These are phyloP conservation scores for Lydus trimaculatus DNA, from an alignment of 2,888 invertebrate genomes.

Conservation along the genomic window DNA sequence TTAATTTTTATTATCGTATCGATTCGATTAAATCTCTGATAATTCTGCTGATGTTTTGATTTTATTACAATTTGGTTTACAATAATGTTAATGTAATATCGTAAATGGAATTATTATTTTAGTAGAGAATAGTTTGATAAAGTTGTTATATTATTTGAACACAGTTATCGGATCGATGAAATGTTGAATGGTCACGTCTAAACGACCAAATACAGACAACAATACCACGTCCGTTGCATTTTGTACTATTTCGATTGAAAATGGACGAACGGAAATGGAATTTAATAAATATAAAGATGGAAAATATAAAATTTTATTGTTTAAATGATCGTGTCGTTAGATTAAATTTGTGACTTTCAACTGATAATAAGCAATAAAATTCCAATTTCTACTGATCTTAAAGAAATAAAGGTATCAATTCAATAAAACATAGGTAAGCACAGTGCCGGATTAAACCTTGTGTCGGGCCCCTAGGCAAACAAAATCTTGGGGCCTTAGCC, in stretches of 20 bases:
- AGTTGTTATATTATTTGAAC: constrained; percentile 30
- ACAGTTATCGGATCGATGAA: constrained; percentile 7
- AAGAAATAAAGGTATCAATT: too few species aligned
- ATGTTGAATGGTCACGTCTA: constrained; percentile 26
- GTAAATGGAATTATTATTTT: constrained; percentile 25
- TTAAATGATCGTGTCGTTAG: too few species aligned
- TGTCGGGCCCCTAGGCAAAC: too few species aligned
- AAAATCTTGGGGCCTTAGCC: too few species aligned
- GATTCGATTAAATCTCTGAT: too few species aligned
- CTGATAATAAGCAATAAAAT: too few species aligned
- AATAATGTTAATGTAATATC: not conserved
- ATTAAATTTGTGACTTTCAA: too few species aligned
- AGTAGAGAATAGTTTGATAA: constrained; percentile 31
- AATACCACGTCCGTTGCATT: not conserved
- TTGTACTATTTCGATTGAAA: not conserved
- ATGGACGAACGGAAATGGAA: not conserved
- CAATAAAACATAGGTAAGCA: too few species aligned
- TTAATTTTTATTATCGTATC: too few species aligned
- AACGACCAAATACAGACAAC: not conserved
- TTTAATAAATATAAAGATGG: not conserved
- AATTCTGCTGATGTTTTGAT: not conserved
- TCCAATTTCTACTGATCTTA: too few species aligned
- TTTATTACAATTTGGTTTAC: not conserved
- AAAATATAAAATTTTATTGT: not conserved
- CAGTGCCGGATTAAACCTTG: too few species aligned